Conservation (phyloP, 2,113 vertebrate species). For the Microtus pennsylvanicus region DNA sequence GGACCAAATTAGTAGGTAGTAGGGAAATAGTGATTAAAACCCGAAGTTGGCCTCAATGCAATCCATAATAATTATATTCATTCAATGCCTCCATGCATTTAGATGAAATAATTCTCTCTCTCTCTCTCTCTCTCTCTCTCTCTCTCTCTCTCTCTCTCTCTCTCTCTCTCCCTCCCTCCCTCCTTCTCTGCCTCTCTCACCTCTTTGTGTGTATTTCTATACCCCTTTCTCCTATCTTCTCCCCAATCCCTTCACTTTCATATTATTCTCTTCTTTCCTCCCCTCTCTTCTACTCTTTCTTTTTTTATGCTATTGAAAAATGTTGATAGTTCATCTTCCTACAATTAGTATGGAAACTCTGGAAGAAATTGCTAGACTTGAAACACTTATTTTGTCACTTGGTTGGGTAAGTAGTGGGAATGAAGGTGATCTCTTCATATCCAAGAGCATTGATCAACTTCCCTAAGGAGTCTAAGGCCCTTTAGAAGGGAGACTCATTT, state of each 20-base stretch:
- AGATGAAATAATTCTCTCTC: constrained; percentile 37
- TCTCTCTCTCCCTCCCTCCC: neutral
- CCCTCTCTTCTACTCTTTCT: neutral
- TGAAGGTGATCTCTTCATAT: constrained; percentile 21
- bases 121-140: neutral
- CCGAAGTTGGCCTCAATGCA: constrained; percentile 54
- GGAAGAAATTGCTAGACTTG: neutral
- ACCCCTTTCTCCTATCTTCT: neutral
- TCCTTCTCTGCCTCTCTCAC: neutral
- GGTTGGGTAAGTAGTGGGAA: neutral
- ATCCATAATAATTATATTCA: constrained; percentile 61
- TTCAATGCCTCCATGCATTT: constrained; percentile 51
- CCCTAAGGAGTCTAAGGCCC: neutral
- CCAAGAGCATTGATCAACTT: constrained; percentile 33
- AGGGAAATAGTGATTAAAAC: constrained; percentile 77
- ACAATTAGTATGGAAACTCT: neutral
- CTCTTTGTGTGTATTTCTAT: neutral
- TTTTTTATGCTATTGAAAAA: constrained; percentile 6
- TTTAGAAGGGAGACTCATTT: neutral
- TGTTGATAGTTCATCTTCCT: constrained; percentile 43
- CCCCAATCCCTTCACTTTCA: neutral
- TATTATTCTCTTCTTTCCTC: neutral
- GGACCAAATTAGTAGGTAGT: constrained; percentile 70
- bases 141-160: neutral
- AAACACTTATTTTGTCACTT: constrained; percentile 37